Percentiles rank a stretch among this genome's conserved stretches.
Conservation (phyloP, 2,888 invertebrate genomes). For the Biston stratarius region DNA sequence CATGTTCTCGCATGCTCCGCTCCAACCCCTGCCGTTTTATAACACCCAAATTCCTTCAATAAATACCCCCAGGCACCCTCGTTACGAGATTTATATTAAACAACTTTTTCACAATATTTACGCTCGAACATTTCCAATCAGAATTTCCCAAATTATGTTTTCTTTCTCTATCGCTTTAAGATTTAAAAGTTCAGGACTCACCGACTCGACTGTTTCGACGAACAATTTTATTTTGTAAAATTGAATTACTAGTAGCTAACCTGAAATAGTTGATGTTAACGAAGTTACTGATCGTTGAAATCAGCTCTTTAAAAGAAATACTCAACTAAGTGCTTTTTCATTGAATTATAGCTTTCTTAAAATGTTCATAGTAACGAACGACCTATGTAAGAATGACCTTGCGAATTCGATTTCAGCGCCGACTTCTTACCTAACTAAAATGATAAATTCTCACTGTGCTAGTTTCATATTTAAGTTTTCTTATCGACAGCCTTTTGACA, state of each 20-base stretch:
- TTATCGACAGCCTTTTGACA: conserved; percentile 96
- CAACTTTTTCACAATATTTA: conserved; percentile 44
- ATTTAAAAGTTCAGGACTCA: conserved; percentile 24
- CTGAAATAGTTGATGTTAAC: not conserved
- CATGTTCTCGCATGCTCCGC: conserved; percentile 43
- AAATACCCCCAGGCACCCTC: conserved; percentile 49
- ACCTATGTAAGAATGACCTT: no score
- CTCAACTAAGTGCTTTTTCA: not conserved
- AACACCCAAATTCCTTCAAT: conserved; percentile 51
- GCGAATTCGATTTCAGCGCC: no score
- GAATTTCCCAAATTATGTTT: conserved; percentile 33
- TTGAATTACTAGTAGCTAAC: not conserved
- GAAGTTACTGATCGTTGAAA: not conserved
- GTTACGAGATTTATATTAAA: conserved; percentile 45
- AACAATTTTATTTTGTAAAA: conserved; percentile 10
- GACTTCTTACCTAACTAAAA: no score
- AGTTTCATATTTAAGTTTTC: not conserved
- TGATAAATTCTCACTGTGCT: no score
- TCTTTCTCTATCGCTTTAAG: conserved; percentile 29
- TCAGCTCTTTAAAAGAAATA: conserved; percentile 1
- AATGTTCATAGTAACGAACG: no score
- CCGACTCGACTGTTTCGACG: conserved; percentile 17
- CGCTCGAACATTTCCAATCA: conserved; percentile 38
- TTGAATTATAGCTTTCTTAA: no score
- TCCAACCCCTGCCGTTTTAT: conserved; percentile 41